phyloP scores from a whole-genome alignment of 2,888 invertebrate species.

The Gymnosoma rotundatum region DNA sequence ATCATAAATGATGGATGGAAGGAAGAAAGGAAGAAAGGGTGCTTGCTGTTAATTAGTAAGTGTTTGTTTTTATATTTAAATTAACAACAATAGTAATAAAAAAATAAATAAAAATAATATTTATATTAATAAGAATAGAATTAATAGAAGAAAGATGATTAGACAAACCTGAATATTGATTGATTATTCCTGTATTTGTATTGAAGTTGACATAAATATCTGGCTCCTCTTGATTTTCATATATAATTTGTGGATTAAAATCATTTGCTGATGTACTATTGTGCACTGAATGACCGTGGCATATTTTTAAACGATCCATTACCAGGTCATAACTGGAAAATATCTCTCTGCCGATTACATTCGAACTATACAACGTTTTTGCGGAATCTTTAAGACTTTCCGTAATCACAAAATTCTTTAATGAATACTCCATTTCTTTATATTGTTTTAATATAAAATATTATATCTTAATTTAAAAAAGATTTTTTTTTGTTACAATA shows the following conservation, averaged over 20 bases:
- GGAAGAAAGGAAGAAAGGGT: neutral
- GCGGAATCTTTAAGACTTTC: conserved; percentile 68
- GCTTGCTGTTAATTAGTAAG: neutral
- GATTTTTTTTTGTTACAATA: neutral
- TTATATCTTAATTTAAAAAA: neutral
- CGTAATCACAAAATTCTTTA: conserved; percentile 66
- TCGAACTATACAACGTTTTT: conserved; percentile 65
- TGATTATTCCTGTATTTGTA: conserved; percentile 45
- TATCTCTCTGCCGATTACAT: conserved; percentile 62
- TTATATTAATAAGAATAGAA: neutral
- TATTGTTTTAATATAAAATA: conserved; percentile 2
- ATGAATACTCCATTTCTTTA: conserved; percentile 58
- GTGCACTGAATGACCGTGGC: conserved; percentile 50
- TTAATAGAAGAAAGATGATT: too few species aligned
- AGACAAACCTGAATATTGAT: conserved; percentile 58
- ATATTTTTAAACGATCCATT: conserved; percentile 68
- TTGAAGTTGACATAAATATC: conserved; percentile 65
- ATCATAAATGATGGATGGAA: too few species aligned
- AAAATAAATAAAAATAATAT: neutral
- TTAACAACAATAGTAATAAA: too few species aligned
- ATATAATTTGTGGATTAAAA: conserved; percentile 48
- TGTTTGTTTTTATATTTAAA: neutral
- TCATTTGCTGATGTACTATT: conserved; percentile 31
- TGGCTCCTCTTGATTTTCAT: conserved; percentile 66
- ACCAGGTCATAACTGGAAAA: conserved; percentile 66